Conservation (phyloP, 2,888 invertebrate genomes). For the Machimus rusticus region DNA sequence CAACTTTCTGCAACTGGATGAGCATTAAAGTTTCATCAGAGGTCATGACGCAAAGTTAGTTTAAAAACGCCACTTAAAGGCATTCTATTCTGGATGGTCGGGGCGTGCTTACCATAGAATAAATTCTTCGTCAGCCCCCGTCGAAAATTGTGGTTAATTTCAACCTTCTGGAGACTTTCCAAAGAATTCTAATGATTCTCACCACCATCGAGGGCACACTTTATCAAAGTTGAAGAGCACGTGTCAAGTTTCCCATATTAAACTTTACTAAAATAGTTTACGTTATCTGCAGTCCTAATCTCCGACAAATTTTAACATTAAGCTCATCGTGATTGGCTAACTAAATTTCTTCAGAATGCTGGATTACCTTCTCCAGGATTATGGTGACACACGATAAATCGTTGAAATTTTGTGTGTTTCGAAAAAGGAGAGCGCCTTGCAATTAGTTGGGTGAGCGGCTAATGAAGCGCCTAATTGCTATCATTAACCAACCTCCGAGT, state of each 20-base stretch:
- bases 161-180: conserved; percentile 57
- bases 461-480: conserved; percentile 18
- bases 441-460: not conserved
- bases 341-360: conserved; percentile 63
- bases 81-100: conserved; percentile 47
- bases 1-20: conserved; percentile 49
- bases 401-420: conserved; percentile 60
- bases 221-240: conserved; percentile 55
- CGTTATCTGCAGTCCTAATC: conserved; percentile 52
- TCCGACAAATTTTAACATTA: conserved; percentile 58
- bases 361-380: conserved; percentile 61
- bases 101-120: conserved; percentile 59
- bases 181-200: conserved; percentile 58
- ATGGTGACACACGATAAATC: conserved; percentile 62
- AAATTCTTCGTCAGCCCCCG: conserved; percentile 57
- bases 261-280: conserved; percentile 62
- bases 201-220: conserved; percentile 48
- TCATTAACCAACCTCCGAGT: not conserved
- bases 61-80: conserved; percentile 56
- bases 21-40: conserved; percentile 55
- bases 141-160: conserved; percentile 57
- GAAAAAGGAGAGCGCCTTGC: conserved; percentile 33
- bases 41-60: conserved; percentile 57
- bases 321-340: conserved; percentile 63
- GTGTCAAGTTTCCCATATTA: conserved; percentile 59